Evolutionary conservation across 2,888 invertebrate species (phyloP).

Genomic region (Drosophila paranaensis): DNA sequence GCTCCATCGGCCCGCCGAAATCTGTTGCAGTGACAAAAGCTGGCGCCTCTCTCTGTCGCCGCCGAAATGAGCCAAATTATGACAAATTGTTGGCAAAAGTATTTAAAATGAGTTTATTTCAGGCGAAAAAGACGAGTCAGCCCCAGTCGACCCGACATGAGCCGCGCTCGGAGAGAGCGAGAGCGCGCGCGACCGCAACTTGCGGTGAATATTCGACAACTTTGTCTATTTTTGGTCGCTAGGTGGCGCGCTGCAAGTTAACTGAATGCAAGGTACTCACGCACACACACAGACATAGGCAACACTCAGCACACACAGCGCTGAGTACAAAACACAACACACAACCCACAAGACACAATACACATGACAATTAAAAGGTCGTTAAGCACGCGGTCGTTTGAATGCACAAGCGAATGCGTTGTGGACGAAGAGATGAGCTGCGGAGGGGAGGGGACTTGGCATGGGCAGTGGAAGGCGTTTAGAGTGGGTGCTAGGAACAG

Average conservation of each 20-base stretch:
- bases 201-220: slow-evolving; percentile 57
- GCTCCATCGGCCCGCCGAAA: background rate
- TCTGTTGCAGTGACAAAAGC: slow-evolving; percentile 58
- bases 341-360: slow-evolving; percentile 33
- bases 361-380: slow-evolving; percentile 72
- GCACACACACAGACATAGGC: slow-evolving; percentile 3
- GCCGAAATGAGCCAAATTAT: slow-evolving; percentile 77
- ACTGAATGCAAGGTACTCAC: slow-evolving; percentile 37
- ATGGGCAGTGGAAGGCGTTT: background rate
- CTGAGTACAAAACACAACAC: slow-evolving; percentile 1
- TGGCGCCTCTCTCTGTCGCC: slow-evolving; percentile 42
- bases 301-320: slow-evolving; percentile 11
- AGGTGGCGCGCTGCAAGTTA: slow-evolving; percentile 47
- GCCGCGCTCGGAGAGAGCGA: background rate
- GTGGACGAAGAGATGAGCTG: background rate
- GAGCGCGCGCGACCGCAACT: slow-evolving; percentile 1
- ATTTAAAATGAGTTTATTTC: slow-evolving; percentile 80
- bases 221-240: slow-evolving; percentile 35
- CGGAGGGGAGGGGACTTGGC: background rate
- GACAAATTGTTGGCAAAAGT: slow-evolving; percentile 79
- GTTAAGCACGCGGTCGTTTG: slow-evolving; percentile 64
- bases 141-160: background rate
- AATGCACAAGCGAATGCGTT: slow-evolving; percentile 45
- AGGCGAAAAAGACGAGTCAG: slow-evolving; percentile 36
- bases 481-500: too few species aligned